Evolutionary conservation across 1,140 invertebrate species (phyloP).

Genomic region (Batillaria attramentaria): DNA sequence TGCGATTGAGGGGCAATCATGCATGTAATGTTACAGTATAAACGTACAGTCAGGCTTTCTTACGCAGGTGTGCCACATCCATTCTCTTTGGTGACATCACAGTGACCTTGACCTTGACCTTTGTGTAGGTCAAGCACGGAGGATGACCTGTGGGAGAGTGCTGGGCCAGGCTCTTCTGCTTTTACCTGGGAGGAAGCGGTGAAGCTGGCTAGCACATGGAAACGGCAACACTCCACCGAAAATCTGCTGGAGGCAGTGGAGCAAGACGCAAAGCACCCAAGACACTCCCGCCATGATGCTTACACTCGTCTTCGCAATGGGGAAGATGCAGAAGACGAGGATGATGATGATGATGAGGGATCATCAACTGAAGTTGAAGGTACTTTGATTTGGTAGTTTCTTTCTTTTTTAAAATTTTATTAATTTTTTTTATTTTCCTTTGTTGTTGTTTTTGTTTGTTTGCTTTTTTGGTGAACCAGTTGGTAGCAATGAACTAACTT

Average conservation of each 20-base stretch:
- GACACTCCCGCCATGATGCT: slow-evolving; percentile 26
- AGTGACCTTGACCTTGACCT: no score
- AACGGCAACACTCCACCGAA: slow-evolving; percentile 55
- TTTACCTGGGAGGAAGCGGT: slow-evolving; percentile 61
- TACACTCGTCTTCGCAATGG: slow-evolving; percentile 26
- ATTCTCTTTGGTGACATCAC: no score
- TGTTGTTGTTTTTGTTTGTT: not conserved
- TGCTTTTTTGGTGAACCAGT: no score
- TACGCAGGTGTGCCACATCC: no score
- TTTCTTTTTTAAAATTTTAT: not conserved
- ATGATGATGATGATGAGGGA: slow-evolving; percentile 39
- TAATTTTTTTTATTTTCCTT: not conserved
- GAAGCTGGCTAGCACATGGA: slow-evolving; percentile 52
- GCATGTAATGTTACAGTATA: no score
- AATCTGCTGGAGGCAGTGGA: slow-evolving; percentile 55
- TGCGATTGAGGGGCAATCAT: no score
- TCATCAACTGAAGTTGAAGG: slow-evolving; percentile 41
- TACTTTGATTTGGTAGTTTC: not conserved
- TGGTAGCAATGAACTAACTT: no score
- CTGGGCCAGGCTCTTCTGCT: slow-evolving; percentile 38
- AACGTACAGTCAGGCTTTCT: no score
- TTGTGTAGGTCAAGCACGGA: slow-evolving; percentile 59
- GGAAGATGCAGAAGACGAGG: slow-evolving; percentile 20
- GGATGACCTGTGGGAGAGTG: slow-evolving; percentile 73
- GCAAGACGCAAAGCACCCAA: slow-evolving; percentile 38